Conservation (phyloP, 1,140 invertebrate species). For the Euglossa dilemma region DNA sequence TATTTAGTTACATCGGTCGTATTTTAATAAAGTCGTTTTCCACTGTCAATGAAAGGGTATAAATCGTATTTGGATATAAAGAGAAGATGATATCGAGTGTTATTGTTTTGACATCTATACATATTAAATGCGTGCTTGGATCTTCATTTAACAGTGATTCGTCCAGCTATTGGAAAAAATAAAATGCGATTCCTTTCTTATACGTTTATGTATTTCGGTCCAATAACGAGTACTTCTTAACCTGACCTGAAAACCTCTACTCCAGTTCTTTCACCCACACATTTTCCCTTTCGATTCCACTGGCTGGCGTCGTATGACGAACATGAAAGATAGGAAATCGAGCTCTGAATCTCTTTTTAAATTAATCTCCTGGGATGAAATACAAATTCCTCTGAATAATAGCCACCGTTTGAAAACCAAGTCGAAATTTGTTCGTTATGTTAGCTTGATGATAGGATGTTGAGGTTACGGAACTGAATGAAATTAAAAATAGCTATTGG, state of each 20-base stretch:
- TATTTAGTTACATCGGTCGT: too few relatives aligned
- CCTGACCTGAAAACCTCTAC: slow-evolving; percentile 51
- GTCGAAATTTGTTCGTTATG: background rate
- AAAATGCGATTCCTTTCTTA: background rate
- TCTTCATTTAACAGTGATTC: background rate
- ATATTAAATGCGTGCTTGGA: background rate
- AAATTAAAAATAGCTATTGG: too few relatives aligned
- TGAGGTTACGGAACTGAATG: too few relatives aligned
- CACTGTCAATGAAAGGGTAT: too few relatives aligned
- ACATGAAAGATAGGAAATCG: background rate
- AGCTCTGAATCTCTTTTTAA: background rate
- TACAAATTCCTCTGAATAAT: too few relatives aligned
- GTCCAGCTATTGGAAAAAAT: background rate
- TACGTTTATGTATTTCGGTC: slow-evolving; percentile 22
- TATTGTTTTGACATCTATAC: background rate
- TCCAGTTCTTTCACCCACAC: slow-evolving; percentile 23
- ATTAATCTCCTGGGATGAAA: background rate
- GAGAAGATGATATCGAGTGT: too few relatives aligned
- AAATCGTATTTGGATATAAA: too few relatives aligned
- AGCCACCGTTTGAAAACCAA: background rate
- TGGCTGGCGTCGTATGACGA: background rate
- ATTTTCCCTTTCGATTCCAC: slow-evolving; percentile 15
- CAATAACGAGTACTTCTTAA: slow-evolving; percentile 50
- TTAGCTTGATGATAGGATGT: too few relatives aligned
- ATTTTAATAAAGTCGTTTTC: too few relatives aligned